Base-by-base conservation (phyloP, 2,113 vertebrate genomes). In the Etheostoma spectabile region DNA sequence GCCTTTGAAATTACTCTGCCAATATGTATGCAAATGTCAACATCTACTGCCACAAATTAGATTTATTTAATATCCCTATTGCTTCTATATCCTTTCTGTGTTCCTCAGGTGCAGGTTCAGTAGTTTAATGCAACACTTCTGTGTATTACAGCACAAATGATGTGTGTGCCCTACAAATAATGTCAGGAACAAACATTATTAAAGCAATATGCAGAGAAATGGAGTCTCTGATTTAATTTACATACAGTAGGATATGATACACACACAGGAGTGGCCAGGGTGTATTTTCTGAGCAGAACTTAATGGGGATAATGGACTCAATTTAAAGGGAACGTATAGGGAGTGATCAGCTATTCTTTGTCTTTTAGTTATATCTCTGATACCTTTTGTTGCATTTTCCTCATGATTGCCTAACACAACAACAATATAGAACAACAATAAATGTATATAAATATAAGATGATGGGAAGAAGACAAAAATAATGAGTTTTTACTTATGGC, bases 1-100 rank as follows among this genome's bases (percentile, higher is more conserved):
- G 77, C 79, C 69, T 90, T 91, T 87, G 79, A 92, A 93, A 87
- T 88, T 69, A 87, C 85, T 85, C 72, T 71, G 79, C 77, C 92
- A 94, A 91, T 94, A 93, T 94, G 90, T 94, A 94, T 94, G 93
- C 90, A 93, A 94, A 94, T 94, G 53, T 66, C 57, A 81, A 77
- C 79, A 88, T 88, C 81, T 59, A 78, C 75, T 66, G 81, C 75
- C 86, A 86, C 79, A 89, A 88, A 92, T 91, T 82, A 75, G 86
- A 94, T 94, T 92, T 78, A 48, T 64, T 83, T 85, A 77, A 84
- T 92, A 90, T 86, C 75, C 71, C 86, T 51, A 24, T 79, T 67
- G 77, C 88, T 83, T 24, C 55, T 71, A 4, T 76, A 82, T 84
- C 56, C 67, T 83, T 22, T 76, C 68, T 49, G 35, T 79, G 69